A percentile compares a stretch with the other conserved stretches of the same genome.
Conservation (phyloP, 2,797 vertebrate species). For the Helarctos malayanus region DNA sequence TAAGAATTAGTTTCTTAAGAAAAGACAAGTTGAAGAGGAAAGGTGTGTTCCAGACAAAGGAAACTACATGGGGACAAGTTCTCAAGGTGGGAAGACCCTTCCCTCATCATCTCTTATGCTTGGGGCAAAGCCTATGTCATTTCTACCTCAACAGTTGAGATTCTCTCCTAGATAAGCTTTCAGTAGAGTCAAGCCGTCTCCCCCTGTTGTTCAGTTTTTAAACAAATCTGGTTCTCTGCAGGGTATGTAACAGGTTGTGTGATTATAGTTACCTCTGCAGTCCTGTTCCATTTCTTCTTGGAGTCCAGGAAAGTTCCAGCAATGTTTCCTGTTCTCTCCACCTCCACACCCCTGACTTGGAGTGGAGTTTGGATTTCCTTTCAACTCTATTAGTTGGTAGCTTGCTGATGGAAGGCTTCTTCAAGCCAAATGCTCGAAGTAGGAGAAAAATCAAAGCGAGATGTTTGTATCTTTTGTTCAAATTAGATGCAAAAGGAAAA, state of each 20-base stretch:
- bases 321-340: neutral
- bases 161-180: neutral
- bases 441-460: conserved; percentile 9
- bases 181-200: neutral
- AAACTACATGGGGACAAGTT: neutral
- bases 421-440: neutral
- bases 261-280: neutral
- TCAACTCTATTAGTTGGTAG: neutral
- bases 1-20: neutral
- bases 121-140: neutral
- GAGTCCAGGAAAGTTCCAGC: neutral
- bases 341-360: neutral
- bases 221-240: neutral
- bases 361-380: conserved; percentile 1
- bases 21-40: neutral
- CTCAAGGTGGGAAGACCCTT: neutral
- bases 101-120: neutral
- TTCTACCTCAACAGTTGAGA: neutral
- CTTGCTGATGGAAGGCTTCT: neutral
- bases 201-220: neutral
- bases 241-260: neutral
- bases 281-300: neutral
- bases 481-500: neutral
- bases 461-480: conserved; percentile 26
- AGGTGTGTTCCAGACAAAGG: neutral